These are phyloP conservation scores for Anabacerthia variegaticeps DNA, from an alignment of 2,797 vertebrate genomes.

Conservation along the genomic window DNA sequence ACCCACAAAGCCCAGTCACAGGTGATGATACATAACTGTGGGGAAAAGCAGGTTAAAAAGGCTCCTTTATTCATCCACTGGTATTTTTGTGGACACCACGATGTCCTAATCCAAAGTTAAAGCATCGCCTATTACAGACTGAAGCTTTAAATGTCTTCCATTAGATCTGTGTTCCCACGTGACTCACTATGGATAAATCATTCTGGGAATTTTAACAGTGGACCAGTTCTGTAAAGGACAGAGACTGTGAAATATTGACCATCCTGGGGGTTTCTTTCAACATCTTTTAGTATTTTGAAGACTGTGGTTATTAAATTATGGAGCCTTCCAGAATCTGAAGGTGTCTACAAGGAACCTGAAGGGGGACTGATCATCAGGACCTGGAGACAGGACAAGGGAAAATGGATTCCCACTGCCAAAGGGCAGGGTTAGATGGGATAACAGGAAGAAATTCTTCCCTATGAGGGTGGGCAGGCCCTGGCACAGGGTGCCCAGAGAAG, in stretches of 20 bases:
- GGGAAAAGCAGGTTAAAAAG: not conserved
- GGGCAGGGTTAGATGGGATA: not conserved
- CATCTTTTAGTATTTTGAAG: not conserved
- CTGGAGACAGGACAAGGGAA: not conserved
- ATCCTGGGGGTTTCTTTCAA: not conserved
- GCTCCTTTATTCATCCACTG: not conserved
- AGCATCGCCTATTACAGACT: not conserved
- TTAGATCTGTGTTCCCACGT: not conserved
- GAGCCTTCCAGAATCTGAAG: not conserved
- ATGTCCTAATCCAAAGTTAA: no score
- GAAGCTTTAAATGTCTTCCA: not conserved
- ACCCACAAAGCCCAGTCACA: not conserved
- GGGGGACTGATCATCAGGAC: not conserved
- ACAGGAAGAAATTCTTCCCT: not conserved
- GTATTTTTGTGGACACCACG: not conserved
- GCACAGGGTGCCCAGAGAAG: not conserved
- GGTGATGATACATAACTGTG: not conserved
- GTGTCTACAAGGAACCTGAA: not conserved
- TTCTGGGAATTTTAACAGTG: not conserved
- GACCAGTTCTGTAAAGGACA: not conserved
- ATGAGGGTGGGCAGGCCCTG: not conserved
- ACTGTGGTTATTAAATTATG: not conserved
- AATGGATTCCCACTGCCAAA: not conserved
- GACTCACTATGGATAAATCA: not conserved
- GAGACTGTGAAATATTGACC: not conserved